Evolutionary conservation across 2,888 invertebrate species (phyloP).

Genomic region (Phalera bucephala): DNA sequence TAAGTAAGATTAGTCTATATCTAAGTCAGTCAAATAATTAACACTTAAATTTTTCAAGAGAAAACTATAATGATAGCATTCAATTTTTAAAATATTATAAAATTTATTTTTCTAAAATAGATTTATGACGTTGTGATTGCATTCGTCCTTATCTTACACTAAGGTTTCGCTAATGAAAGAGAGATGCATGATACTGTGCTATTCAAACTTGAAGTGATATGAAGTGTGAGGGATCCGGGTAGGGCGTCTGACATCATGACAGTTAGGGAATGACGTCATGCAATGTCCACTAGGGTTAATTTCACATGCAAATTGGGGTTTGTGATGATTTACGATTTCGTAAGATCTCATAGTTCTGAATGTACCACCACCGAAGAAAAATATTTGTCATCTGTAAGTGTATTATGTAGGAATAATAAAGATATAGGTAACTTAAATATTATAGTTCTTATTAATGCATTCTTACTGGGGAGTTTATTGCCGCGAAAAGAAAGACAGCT

Average conservation of each 20-base stretch:
- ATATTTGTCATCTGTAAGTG: not conserved
- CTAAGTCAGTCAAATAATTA: too few relatives aligned
- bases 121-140: too few relatives aligned
- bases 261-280: conserved; percentile 60
- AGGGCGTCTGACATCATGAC: conserved; percentile 56
- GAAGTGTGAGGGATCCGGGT: conserved; percentile 67
- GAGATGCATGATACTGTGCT: conserved; percentile 11
- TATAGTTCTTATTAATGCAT: too few relatives aligned
- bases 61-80: too few relatives aligned
- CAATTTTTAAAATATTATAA: too few relatives aligned
- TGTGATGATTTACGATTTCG: conserved; percentile 52
- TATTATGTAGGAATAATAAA: too few relatives aligned
- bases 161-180: not conserved
- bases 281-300: conserved; percentile 57
- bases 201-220: conserved; percentile 25
- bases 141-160: not conserved
- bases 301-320: conserved; percentile 57
- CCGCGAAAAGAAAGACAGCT: too few relatives aligned
- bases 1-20: too few relatives aligned
- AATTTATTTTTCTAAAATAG: too few relatives aligned
- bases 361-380: conserved; percentile 15
- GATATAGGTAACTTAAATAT: too few relatives aligned
- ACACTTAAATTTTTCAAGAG: too few relatives aligned
- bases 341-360: conserved; percentile 54
- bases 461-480: too few relatives aligned